Percentiles rank a stretch among this genome's conserved stretches.
Evolutionary conservation across 37 sponge, comb jelly and placozoan species (phyloP).

Genomic region (Theonella swinhoei): DNA sequence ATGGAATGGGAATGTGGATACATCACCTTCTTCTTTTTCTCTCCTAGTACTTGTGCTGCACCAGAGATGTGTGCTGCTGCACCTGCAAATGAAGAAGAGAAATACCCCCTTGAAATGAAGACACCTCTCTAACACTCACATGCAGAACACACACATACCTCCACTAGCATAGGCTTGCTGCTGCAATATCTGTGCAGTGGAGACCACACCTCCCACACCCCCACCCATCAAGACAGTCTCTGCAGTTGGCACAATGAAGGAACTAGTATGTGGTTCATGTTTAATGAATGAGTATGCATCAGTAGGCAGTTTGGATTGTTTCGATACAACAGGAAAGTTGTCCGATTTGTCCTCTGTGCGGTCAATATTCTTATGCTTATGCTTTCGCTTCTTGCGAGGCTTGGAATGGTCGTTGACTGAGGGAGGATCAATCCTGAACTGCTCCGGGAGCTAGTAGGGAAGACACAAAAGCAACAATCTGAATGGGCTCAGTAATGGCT

Average conservation of each 20-base stretch:
- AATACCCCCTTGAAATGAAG: no score
- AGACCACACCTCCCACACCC: not conserved
- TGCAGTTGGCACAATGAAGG: not conserved
- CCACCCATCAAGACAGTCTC: not conserved
- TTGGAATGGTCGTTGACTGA: slow-evolving; percentile 7
- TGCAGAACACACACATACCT: no score
- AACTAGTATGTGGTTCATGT: not conserved
- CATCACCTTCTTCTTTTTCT: slow-evolving; percentile 34
- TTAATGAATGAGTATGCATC: slow-evolving; percentile 60
- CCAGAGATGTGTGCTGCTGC: no score
- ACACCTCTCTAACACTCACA: no score
- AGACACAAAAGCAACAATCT: not conserved
- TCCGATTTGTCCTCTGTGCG: slow-evolving; percentile 17
- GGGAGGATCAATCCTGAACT: slow-evolving; percentile 58
- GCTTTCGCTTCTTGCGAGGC: slow-evolving; percentile 67
- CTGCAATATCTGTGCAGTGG: not conserved
- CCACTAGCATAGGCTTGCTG: not conserved
- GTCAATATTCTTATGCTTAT: slow-evolving; percentile 71
- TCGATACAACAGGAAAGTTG: slow-evolving; percentile 5
- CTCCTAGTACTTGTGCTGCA: slow-evolving; percentile 5
- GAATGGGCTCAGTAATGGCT: no score
- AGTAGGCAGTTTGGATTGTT: slow-evolving; percentile 35
- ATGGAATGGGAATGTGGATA: no score
- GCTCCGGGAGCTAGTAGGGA: slow-evolving; percentile 68
- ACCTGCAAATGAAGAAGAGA: no score